Evolutionary conservation across 2,888 invertebrate species (phyloP), one percentile per base, ranked within the genome.

Genomic region (Pseudococcus viburni): DNA sequence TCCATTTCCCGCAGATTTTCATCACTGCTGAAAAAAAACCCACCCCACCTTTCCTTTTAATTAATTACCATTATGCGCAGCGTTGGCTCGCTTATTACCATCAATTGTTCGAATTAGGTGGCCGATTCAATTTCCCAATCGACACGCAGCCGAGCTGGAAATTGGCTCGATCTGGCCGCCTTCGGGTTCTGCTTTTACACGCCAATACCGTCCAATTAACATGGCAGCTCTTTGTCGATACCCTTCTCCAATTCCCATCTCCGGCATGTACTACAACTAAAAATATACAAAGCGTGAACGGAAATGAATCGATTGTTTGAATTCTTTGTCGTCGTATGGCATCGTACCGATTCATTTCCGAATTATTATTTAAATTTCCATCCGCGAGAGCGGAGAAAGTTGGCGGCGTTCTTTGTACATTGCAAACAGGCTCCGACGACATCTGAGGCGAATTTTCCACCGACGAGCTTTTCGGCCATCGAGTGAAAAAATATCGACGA

Each of bases 241-340:
- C 8, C 59, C 59, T 17, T 12, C 17, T 5, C 12, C 55, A n/a
- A 8, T 59, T 19, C 59, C 1, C 19, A 6, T 33, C 26, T 19
- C 19, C 59, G 19, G 59, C 59, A 59, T 59, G 55, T 59, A 59
- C 19, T 33, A 73, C 68, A 33, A 33, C 15, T 33, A 26, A 22
- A 64, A 26, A 73, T 33, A 73, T 73, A 33, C 26, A 73, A 73
- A 26, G 68, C 33, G 33, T 73, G 33, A 73, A 73, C 68, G 68
- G 68, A 73, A 73, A 73, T 33, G 68, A 73, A 73, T 73, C 68
- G 68, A 73, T 73, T 73, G 68, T 73, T 73, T 73, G 12, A 26
- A 33, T 33, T 73, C 26, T 73, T 33, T 73, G 33, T 73, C 68
- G 64, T 64, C 19, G 68, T 26, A 12, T 5, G n/a, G 5, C 8